These are phyloP conservation scores for Pammene fasciana DNA, from an alignment of 2,888 invertebrate species.

Conservation along the genomic window DNA sequence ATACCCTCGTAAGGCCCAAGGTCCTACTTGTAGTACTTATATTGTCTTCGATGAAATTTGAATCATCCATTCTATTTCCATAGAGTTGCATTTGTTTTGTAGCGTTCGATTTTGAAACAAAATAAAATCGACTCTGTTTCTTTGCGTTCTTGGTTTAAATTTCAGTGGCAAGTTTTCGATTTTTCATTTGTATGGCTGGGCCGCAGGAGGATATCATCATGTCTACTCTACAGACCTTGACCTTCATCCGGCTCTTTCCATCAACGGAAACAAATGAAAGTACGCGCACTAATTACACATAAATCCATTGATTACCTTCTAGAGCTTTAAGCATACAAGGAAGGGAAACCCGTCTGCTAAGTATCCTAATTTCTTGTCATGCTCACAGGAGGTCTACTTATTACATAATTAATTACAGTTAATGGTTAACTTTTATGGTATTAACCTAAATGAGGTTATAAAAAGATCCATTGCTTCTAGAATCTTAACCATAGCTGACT, in stretches of 20 bases:
- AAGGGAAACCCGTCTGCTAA: conserved; percentile 25
- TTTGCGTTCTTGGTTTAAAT: no score
- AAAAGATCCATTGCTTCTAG: background rate
- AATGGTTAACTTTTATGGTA: conserved; percentile 10
- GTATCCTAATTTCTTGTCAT: conserved; percentile 23
- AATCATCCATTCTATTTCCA: no score
- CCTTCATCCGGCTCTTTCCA: conserved; percentile 15
- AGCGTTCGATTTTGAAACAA: no score
- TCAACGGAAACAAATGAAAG: conserved; percentile 36
- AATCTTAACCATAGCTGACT: background rate
- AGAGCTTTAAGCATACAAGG: conserved; percentile 15
- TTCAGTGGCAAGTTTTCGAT: no score
- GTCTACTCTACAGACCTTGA: background rate
- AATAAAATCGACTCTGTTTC: no score
- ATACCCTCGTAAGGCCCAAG: no score
- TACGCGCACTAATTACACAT: conserved; percentile 33
- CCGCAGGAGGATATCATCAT: no score
- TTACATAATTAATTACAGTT: background rate
- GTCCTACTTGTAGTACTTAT: no score
- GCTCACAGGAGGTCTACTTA: background rate
- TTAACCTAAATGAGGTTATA: conserved; percentile 2
- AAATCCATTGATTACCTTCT: conserved; percentile 34
- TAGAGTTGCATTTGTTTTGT: no score
- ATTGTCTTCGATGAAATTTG: no score
- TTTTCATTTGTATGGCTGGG: no score